Base-by-base conservation (phyloP, 2,888 invertebrate species). In the Caenorhabditis japonica region DNA sequence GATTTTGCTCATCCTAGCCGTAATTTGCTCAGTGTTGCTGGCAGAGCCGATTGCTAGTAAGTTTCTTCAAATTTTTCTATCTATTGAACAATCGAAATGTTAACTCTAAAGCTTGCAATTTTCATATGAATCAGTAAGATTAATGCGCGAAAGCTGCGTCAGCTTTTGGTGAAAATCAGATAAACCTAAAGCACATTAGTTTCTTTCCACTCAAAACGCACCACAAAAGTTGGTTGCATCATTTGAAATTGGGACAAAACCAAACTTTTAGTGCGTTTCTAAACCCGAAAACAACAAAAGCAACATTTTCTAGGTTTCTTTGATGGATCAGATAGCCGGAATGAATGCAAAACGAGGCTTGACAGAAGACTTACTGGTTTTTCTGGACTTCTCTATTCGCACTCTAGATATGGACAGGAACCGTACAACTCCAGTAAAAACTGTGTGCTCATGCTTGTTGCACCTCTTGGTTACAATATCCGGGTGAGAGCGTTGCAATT, bases 341-440 rank as follows among this genome's bases (percentile, higher is more conserved):
- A 80, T 25, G 74, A 77, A 43, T 81, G 80, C 53, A 77, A 71
- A 52, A 69, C 75, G 12, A 39, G 80, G 41, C 58, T 81, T 36
- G 78, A 81, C 46, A 64, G 80, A 51, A 49, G 75, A 39, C 52
- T 81, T 4, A 77, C 74, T 17, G 81, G 81, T 12, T 69, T 61
- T 39, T 79, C 79, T n/a, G 81, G 81, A 34, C 53, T 77, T 2
- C 59, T 81, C 17, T 77, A 75, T 38, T 81, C 81, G 0, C 81
- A 81, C 25, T 72, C 76, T 0, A 61, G 59, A 43, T 81, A 78
- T 49, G 79, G 79, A 3, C 53, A 73, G 39, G 72, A 73, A 12
- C 62, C 74, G 0, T 81, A 81, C 51, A 81, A 81, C 36, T 58
- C 77, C 2, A 72, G 74, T 21, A 46, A 74, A 19, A 81, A 81